Conservation (phyloP, 1,140 invertebrate species). For the Brachionus angularis region DNA sequence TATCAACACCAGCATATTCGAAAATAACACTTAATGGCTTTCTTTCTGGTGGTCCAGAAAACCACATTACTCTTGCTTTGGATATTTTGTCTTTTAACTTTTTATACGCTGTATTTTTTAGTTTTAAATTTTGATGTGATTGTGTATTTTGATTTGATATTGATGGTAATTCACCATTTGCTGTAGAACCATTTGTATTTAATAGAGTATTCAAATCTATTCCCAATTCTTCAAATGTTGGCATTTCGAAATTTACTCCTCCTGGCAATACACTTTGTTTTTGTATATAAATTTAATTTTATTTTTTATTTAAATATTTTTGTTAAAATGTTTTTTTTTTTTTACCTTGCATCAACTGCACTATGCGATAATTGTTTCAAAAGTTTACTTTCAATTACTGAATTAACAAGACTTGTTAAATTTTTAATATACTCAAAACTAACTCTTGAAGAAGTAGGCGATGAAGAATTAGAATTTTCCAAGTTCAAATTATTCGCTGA, state of each 20-base stretch:
- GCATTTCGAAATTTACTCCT: conserved; percentile 37
- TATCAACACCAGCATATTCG: conserved; percentile 36
- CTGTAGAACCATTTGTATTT: not conserved
- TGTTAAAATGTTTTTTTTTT: not conserved
- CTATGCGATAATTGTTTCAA: not conserved
- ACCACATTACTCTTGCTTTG: conserved; percentile 36
- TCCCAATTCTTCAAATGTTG: conserved; percentile 42
- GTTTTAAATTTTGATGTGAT: conserved; percentile 6
- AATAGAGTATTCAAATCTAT: conserved; percentile 4
- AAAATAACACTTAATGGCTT: conserved; percentile 37
- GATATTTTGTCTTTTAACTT: conserved; percentile 38
- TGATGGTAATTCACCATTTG: conserved; percentile 25
- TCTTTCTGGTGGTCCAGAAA: conserved; percentile 9
- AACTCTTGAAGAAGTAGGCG: conserved; percentile 28
- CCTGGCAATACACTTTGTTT: conserved; percentile 33
- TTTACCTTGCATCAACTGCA: conserved; percentile 33
- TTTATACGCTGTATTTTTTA: conserved; percentile 38
- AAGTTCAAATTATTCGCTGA: not conserved
- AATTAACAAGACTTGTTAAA: conserved; percentile 2
- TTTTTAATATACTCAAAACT: conserved; percentile 38
- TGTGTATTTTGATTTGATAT: not conserved
- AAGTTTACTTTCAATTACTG: not conserved
- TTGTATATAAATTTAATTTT: not conserved
- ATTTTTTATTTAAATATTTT: not conserved
- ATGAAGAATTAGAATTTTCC: not conserved